Evolutionary conservation across 53 echinoderm and acorn worm genomes (phyloP), one percentile per base, ranked within the genome.

Genomic region (Stichopus horrens): DNA sequence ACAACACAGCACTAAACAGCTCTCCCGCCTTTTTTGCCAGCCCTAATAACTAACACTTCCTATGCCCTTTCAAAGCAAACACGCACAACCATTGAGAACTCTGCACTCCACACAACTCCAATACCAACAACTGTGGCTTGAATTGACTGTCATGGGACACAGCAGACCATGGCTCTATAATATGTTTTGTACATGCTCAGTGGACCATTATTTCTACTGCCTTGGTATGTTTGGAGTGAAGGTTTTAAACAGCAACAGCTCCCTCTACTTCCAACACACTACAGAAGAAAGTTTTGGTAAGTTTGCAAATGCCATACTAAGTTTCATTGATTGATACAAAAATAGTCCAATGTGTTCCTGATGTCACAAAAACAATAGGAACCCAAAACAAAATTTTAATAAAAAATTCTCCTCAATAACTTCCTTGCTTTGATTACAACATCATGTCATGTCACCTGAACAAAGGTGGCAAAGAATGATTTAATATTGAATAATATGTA

Each of bases 11-110:
- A 63, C 10, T 63, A 63, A 10, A 63, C 63, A 63, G 16, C 63
- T 79, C 79, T 79, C 79, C 79, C 79, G 79, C 79, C 79, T 79
- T 79, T 79, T 79, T 53, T 55, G 18, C 79, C 7, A 79, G 79
- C 79, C 52, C 53, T 51, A 51, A 51, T 79, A 79, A 78, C 78
- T 78, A 78, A 53, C 79, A 79, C 79, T 79, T 79, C 79, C 79
- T 79, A 79, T 79, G 79, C 79, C 79, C 79, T 79, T 18, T 11
- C 54, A 52, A 79, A 11, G 55, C 79, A 79, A 53, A 52, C 79
- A 79, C 54, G 53, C 52, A 79, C 52, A 53, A 79, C 9, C 16
- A 79, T 7, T 54, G 55, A 6, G 23, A 75, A 23, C 75, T 75
- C 75, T 75, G 75, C 52, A 75, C 23, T 21, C 9, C 53, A 19